Conservation (phyloP, 2,113 vertebrate genomes). For the Syrrhaptes paradoxus region DNA sequence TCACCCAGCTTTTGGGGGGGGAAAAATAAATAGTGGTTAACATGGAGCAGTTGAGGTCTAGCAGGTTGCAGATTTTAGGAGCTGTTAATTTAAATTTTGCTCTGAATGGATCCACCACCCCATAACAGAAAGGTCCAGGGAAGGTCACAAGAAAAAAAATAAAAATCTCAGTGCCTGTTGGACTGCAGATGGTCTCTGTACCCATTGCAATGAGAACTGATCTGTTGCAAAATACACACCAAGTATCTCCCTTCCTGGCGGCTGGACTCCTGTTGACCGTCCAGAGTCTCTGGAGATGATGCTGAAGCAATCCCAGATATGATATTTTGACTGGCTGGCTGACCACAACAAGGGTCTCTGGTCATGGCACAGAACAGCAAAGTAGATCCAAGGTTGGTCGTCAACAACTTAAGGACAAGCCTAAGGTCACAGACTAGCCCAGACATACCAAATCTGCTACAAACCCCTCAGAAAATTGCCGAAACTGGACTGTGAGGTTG, state of each 20-base stretch:
- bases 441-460: background rate
- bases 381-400: background rate
- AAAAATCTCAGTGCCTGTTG: background rate
- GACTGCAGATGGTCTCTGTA: background rate
- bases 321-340: conserved; percentile 17
- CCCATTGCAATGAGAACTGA: background rate
- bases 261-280: background rate
- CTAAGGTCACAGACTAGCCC: background rate
- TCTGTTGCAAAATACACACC: conserved; percentile 14
- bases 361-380: background rate
- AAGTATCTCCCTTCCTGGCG: background rate
- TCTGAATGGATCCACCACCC: background rate
- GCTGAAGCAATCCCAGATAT: conserved; percentile 23
- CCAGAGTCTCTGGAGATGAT: background rate
- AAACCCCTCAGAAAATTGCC: background rate
- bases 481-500: background rate
- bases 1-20: fast-evolving
- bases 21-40: background rate
- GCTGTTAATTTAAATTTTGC: background rate
- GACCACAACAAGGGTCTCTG: background rate
- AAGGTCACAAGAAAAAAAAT: background rate
- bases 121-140: background rate
- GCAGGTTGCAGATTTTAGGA: background rate
- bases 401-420: background rate
- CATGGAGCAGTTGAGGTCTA: background rate